A percentile compares a stretch with the other conserved stretches of the same genome.
These are phyloP conservation scores for Yponomeuta sedellus DNA, from an alignment of 2,888 invertebrate genomes.

Conservation along the genomic window DNA sequence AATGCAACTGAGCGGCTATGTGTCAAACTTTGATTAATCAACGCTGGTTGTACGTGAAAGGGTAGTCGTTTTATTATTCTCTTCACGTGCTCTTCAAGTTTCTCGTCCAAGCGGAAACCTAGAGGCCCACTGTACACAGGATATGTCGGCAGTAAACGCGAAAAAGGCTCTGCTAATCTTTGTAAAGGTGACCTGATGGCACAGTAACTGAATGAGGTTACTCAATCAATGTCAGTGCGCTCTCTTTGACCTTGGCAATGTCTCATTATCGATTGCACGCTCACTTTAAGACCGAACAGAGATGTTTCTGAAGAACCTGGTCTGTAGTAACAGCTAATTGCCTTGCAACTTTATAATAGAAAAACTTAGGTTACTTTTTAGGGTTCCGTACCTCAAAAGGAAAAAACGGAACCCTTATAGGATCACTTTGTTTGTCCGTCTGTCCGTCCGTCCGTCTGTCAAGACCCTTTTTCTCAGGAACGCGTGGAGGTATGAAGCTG, in stretches of 20 bases:
- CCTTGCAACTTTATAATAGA: no score
- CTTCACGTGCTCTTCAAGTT: background rate
- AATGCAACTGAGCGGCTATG: no score
- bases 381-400: no score
- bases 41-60: background rate
- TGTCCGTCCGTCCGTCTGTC: no score
- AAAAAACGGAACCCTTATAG: no score
- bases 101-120: background rate
- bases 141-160: background rate
- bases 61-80: background rate
- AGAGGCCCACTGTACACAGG: background rate
- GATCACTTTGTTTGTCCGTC: no score
- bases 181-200: background rate
- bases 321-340: no score
- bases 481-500: no score
- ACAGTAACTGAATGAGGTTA: background rate
- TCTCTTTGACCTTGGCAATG: conserved; percentile 20
- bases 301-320: background rate
- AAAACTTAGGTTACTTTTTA: no score
- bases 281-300: conserved; percentile 23
- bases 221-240: background rate
- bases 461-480: no score
- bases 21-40: conserved; percentile 19
- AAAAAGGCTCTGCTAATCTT: conserved; percentile 2
- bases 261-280: conserved; percentile 23